phyloP scores from a whole-genome alignment of 2,888 invertebrate genomes.

The Plagodis dolabraria region DNA sequence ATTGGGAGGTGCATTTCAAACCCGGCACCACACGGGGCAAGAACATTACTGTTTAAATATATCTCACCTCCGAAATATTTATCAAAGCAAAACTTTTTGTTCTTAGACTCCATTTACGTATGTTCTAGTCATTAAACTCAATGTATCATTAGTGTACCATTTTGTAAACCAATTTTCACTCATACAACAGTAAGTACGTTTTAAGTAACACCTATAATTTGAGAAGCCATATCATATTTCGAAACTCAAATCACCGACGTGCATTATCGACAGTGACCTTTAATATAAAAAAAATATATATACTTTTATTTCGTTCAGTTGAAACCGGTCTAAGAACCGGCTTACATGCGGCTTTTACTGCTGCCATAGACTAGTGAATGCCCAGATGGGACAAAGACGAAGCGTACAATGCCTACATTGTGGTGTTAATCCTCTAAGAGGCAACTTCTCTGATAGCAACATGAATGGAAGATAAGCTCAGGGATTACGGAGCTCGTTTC shows the following conservation, averaged over 20 bases:
- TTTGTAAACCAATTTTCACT: conserved; percentile 38
- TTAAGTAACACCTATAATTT: conserved; percentile 42
- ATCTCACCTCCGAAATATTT: too few species aligned
- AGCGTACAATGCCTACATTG: conserved; percentile 29
- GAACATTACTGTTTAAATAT: too few species aligned
- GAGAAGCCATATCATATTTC: conserved; percentile 36
- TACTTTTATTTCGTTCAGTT: conserved; percentile 53
- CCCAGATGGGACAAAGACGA: conserved; percentile 32
- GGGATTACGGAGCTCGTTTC: conserved; percentile 26
- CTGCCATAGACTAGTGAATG: conserved; percentile 30
- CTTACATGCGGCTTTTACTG: conserved; percentile 40
- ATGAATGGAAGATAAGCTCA: conserved; percentile 25
- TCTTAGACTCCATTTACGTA: not conserved
- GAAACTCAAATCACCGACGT: conserved; percentile 37
- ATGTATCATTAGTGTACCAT: conserved; percentile 33
- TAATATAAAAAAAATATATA: conserved; percentile 32
- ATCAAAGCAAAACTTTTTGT: not conserved
- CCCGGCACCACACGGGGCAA: too few species aligned
- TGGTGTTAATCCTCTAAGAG: conserved; percentile 33
- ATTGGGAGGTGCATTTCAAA: too few species aligned
- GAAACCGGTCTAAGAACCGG: conserved; percentile 41
- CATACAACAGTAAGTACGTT: conserved; percentile 28
- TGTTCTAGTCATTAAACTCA: conserved; percentile 26
- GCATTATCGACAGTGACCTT: conserved; percentile 56
- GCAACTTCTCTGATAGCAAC: conserved; percentile 28